A percentile compares a stretch with the other conserved stretches of the same genome.
phyloP scores from a whole-genome alignment of 2,113 vertebrate genomes.

The Scalopus aquaticus region DNA sequence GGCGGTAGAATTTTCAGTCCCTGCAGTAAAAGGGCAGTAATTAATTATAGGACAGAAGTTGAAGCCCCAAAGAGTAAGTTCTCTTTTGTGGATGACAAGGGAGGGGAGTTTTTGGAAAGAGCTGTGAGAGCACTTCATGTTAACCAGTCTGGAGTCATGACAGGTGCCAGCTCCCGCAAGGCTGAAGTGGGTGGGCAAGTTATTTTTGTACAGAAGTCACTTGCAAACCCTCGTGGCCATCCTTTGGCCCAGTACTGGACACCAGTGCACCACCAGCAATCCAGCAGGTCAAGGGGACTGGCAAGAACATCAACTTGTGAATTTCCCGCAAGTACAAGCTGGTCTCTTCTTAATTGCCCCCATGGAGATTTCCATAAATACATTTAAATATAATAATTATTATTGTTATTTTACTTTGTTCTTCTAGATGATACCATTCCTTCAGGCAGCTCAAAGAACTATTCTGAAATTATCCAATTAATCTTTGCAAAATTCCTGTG shows the following conservation, averaged over 20 bases:
- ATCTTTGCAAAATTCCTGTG: constrained; percentile 68
- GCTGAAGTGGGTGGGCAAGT: background rate
- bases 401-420: constrained; percentile 74
- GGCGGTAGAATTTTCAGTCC: background rate
- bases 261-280: background rate
- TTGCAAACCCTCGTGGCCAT: no score
- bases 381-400: constrained; percentile 75
- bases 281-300: background rate
- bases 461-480: constrained; percentile 68
- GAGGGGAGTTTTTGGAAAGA: background rate
- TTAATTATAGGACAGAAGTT: background rate
- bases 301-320: background rate
- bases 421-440: constrained; percentile 59
- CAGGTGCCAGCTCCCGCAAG: background rate
- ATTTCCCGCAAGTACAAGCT: constrained; percentile 66
- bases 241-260: background rate
- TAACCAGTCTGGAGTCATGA: background rate
- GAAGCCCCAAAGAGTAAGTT: background rate
- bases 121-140: background rate
- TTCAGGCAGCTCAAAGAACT: constrained; percentile 58
- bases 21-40: constrained; percentile 3
- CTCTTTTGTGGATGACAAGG: background rate
- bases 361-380: constrained; percentile 66
- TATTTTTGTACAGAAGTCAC: background rate
- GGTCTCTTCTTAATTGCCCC: constrained; percentile 65